These are phyloP conservation scores for Aythya baeri DNA, from an alignment of 2,113 vertebrate genomes.

Conservation along the genomic window DNA sequence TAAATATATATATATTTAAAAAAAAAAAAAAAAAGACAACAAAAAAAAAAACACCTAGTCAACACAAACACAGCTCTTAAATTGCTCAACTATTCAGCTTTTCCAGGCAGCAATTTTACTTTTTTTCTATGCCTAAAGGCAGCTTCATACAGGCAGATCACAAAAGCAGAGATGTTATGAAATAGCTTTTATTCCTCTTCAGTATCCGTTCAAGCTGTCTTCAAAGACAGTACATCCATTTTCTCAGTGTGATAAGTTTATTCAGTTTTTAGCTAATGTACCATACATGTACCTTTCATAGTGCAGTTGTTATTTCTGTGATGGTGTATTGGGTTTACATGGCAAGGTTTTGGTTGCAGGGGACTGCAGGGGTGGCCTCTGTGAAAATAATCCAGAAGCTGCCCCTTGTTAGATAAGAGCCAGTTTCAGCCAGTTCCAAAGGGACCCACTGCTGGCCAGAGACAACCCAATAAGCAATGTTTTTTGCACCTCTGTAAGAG, in stretches of 20 bases:
- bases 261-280: neutral
- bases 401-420: no score
- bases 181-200: neutral
- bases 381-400: no score
- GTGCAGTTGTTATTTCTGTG: neutral
- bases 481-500: no score
- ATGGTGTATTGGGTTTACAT: neutral
- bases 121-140: neutral
- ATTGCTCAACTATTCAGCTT: neutral
- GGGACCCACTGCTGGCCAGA: no score
- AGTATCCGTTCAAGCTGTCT: neutral
- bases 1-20: neutral
- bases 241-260: neutral
- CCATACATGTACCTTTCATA: neutral
- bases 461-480: no score
- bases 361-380: no score
- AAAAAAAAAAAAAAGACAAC: accelerated
- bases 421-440: no score
- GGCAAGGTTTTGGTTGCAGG: no score
- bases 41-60: neutral
- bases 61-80: neutral
- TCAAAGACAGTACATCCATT: neutral
- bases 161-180: neutral
- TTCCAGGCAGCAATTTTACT: neutral
- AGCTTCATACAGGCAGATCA: neutral